phyloP scores from a whole-genome alignment of 1,140 invertebrate species.

The Lordiphosa stackelbergi region DNA sequence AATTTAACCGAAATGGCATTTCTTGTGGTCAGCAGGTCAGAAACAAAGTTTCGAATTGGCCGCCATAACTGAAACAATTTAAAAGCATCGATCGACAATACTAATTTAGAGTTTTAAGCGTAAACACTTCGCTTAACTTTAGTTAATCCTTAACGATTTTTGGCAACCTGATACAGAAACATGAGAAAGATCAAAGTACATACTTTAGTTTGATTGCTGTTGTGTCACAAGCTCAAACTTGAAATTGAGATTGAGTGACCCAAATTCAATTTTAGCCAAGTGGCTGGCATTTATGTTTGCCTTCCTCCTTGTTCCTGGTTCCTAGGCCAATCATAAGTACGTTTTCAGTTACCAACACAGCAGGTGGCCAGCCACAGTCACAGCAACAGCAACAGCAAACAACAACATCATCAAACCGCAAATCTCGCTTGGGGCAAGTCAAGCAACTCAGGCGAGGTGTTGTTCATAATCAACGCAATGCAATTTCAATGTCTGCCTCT shows the following conservation, averaged over 20 bases:
- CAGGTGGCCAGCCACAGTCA: constrained; percentile 34
- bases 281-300: constrained; percentile 17
- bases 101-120: no score
- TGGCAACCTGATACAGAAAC: no score
- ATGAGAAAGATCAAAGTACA: no score
- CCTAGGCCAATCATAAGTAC: constrained; percentile 53
- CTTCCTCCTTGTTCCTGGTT: neutral
- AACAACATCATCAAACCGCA: neutral
- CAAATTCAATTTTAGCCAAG: constrained; percentile 62
- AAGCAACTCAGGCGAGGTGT: constrained; percentile 33
- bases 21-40: constrained; percentile 2
- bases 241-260: constrained; percentile 55
- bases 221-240: no score
- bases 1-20: constrained; percentile 20
- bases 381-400: constrained; percentile 9
- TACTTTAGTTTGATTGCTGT: no score
- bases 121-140: no score
- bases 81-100: no score
- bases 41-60: no score
- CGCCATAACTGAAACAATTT: no score
- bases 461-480: constrained; percentile 69
- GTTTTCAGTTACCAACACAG: constrained; percentile 72
- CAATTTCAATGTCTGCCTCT: constrained; percentile 73
- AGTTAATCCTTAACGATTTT: no score
- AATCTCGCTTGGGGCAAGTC: constrained; percentile 4